Percentiles rank a stretch among this genome's conserved stretches.
phyloP scores from a whole-genome alignment of 2,113 vertebrate species.

The rat (Rattus norvegicus) region GRCr8 NC_086021.1:116472501-116473000 shows the following conservation, averaged over 20 bases:
- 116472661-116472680: background rate
- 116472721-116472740: background rate
- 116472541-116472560: background rate
- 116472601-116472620: background rate
- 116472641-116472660: background rate
- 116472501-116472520: background rate
- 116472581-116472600: background rate
- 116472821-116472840: background rate
- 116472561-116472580: background rate
- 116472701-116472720: background rate
- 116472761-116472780: too few species aligned
- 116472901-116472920: background rate
- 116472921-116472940: background rate
- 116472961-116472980: background rate
- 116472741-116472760: background rate
- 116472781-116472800: background rate
- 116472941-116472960: background rate
- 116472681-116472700: background rate
- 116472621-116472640: background rate
- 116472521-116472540: constrained; percentile 23
- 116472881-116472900: background rate
- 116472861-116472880: background rate
- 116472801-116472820: background rate
- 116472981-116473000: background rate
- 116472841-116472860: background rate